phyloP scores from a whole-genome alignment of 2,888 invertebrate genomes.

The Chalcosyrphus nemorum region DNA sequence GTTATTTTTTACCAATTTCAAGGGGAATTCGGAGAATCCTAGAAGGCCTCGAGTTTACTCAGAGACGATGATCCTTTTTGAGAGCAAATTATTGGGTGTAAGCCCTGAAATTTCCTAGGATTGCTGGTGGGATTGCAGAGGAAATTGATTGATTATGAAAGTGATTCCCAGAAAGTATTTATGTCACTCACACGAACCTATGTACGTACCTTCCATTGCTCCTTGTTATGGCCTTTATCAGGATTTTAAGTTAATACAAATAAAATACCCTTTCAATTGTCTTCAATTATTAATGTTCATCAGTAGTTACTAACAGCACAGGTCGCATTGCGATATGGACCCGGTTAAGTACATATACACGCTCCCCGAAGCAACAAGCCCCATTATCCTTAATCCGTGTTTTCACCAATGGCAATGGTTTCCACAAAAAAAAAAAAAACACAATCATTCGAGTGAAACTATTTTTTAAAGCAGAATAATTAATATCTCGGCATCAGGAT shows the following conservation, averaged over 20 bases:
- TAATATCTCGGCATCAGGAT: constrained; percentile 9
- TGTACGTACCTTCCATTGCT: too few species aligned
- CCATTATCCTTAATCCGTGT: constrained; percentile 22
- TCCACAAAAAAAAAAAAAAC: neutral
- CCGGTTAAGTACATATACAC: neutral
- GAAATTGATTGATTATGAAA: neutral
- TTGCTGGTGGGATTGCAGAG: neutral
- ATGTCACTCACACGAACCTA: too few species aligned
- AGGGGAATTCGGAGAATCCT: constrained; percentile 7
- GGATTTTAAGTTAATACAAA: neutral
- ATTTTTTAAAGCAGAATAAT: constrained; percentile 12
- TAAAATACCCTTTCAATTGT: neutral
- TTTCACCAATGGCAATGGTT: neutral
- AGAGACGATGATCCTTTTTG: neutral
- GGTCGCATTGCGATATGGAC: too few species aligned
- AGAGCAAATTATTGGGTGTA: neutral
- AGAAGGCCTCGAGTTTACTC: neutral
- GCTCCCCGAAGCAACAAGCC: neutral
- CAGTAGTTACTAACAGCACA: too few species aligned
- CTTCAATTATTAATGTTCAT: neutral
- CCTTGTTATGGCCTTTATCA: neutral
- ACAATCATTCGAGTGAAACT: neutral
- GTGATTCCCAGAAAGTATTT: neutral
- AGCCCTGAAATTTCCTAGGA: neutral
- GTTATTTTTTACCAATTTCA: constrained; percentile 10